Conservation (phyloP, 2,113 vertebrate genomes). For the Odocoileus hemionus region DNA sequence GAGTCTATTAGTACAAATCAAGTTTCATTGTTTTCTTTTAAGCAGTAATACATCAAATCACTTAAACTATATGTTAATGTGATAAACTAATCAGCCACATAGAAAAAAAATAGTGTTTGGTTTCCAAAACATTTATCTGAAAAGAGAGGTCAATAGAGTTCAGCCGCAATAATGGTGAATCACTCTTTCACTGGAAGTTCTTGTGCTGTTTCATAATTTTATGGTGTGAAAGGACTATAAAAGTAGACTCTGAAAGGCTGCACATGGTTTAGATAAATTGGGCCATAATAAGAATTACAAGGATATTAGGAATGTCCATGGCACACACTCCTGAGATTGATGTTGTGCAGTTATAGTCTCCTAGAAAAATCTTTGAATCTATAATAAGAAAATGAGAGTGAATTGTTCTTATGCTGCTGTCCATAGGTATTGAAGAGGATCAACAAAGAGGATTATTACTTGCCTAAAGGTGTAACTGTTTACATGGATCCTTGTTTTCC, state of each 20-base stretch:
- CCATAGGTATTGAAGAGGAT: neutral
- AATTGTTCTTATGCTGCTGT: neutral
- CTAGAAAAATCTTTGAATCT: neutral
- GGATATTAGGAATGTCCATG: neutral
- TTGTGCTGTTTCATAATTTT: neutral
- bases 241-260: neutral
- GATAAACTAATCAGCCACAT: neutral
- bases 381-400: slow-evolving; percentile 11
- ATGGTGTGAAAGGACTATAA: neutral
- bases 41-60: neutral
- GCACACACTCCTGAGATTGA: neutral
- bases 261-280: neutral
- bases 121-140: neutral
- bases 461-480: neutral
- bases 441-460: neutral
- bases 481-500: neutral
- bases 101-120: neutral
- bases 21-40: neutral
- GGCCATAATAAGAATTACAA: neutral
- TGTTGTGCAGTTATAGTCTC: neutral
- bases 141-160: neutral
- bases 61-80: neutral
- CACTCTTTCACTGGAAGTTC: neutral
- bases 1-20: slow-evolving; percentile 16
- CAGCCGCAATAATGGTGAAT: neutral